Evolutionary conservation across 2,113 vertebrate genomes (phyloP), one percentile per base, ranked within the genome.

Genomic region (Trachemys scripta): DNA sequence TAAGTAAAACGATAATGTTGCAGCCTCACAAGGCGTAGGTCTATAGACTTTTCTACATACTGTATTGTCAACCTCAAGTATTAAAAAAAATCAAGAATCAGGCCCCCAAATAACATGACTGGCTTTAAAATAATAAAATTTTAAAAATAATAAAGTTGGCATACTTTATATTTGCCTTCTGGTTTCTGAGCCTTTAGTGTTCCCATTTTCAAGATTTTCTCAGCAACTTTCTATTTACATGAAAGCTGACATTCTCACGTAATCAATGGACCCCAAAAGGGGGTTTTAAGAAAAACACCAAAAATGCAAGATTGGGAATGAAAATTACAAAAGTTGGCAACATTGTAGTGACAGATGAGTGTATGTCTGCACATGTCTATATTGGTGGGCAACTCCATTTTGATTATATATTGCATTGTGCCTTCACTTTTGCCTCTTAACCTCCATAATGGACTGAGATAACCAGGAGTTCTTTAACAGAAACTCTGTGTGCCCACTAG

Each of bases 401-500:
- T 27, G 19, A 49, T 16, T 2, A 2, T 56, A 84, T 80, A 82
- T 47, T 56, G 16, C n/a, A 76, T 14, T 1, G 2, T 11, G 20
- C 11, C 25, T 1, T 3, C 2, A 2, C 80, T 47, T 17, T 14
- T 85, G 0, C 54, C 10, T 82, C 20, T 65, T 13, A 25, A n/a
- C 10, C 54, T 12, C 25, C n/a, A 10, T 54, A 69, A 69, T 76
- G n/a, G 22, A 45, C n/a, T 76, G 38, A 9, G 20, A 76, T 24
- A 45, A 45, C 20, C 38, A 45, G 72, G 20, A 76, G 62, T 69
- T n/a, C 49, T 35, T 69, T 69, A 69, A 16, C 29, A 69, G 16
- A 69, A 35, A 19, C 31, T n/a, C 8, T 76, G 22, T 27, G 25
- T 69, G 50, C 0, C 22, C 4, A 0, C 1, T 3, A 84, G 2